Conservation (phyloP, 2,888 invertebrate species). For the Cheilosia soror region DNA sequence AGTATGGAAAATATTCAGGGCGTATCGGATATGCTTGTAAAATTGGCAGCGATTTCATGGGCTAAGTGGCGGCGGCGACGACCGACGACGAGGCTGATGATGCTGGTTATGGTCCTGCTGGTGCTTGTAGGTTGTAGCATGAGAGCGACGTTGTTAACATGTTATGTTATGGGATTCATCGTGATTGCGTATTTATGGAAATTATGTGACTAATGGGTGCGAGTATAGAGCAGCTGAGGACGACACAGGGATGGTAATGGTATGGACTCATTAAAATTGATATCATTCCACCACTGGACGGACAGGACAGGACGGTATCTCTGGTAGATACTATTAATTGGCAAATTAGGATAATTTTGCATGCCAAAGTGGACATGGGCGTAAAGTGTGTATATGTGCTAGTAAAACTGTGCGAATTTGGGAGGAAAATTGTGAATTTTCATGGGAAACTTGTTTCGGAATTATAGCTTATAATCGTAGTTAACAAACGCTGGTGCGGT, state of each 20-base stretch:
- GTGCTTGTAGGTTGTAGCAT: constrained; percentile 17
- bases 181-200: constrained; percentile 77
- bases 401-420: constrained; percentile 16
- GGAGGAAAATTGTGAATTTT: constrained; percentile 35
- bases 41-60: constrained; percentile 67
- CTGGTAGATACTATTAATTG: constrained; percentile 73
- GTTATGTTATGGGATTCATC: constrained; percentile 75
- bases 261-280: constrained; percentile 58
- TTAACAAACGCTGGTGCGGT: constrained; percentile 34
- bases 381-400: constrained; percentile 40
- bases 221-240: constrained; percentile 67
- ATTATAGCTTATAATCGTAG: constrained; percentile 63
- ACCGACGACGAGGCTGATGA: constrained; percentile 18
- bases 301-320: constrained; percentile 8
- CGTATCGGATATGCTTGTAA: constrained; percentile 66
- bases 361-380: constrained; percentile 55
- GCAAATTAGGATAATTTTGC: constrained; percentile 74
- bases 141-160: constrained; percentile 68
- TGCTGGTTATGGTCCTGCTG: constrained; percentile 15
- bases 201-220: constrained; percentile 76
- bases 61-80: constrained; percentile 53
- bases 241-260: constrained; percentile 9
- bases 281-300: constrained; percentile 21
- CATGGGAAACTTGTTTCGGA: constrained; percentile 58
- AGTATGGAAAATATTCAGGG: constrained; percentile 55